Evolutionary conservation across 2,797 vertebrate species (phyloP).

Genomic region (Lophius americanus): DNA sequence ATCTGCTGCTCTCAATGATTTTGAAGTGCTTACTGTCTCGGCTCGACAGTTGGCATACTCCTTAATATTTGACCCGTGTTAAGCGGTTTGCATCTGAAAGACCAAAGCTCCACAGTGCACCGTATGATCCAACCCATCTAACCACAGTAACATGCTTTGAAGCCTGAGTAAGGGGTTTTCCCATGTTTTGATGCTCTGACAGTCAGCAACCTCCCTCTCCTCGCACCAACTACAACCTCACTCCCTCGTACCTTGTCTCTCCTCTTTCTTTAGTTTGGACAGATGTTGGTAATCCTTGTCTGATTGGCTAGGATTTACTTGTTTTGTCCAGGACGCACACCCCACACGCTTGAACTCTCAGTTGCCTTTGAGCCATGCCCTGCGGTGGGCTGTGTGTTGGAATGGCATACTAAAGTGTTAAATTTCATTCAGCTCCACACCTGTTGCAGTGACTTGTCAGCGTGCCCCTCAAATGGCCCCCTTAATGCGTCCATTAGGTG

Average conservation of each 20-base stretch:
- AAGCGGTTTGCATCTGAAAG: slow-evolving; percentile 40
- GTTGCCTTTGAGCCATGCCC: slow-evolving; percentile 61
- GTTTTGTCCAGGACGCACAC: slow-evolving; percentile 48
- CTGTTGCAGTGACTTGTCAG: slow-evolving; percentile 76
- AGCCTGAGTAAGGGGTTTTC: slow-evolving; percentile 74
- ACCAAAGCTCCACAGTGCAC: slow-evolving; percentile 16
- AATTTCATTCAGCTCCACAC: slow-evolving; percentile 81
- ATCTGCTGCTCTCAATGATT: slow-evolving; percentile 10
- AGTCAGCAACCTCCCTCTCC: slow-evolving; percentile 51
- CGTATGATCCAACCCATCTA: slow-evolving; percentile 64
- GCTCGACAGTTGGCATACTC: slow-evolving; percentile 32
- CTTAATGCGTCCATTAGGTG: slow-evolving; percentile 78
- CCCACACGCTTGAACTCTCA: slow-evolving; percentile 52
- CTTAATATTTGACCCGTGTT: slow-evolving; percentile 36
- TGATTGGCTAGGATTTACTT: slow-evolving; percentile 64
- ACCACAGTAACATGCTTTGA: slow-evolving; percentile 67
- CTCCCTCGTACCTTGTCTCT: slow-evolving; percentile 21
- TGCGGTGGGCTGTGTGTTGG: slow-evolving; percentile 52
- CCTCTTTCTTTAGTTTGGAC: slow-evolving; percentile 42
- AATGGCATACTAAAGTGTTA: slow-evolving; percentile 59
- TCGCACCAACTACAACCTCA: slow-evolving; percentile 22
- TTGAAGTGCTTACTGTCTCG: slow-evolving; percentile 10
- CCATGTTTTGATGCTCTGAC: slow-evolving; percentile 64
- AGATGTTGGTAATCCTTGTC: slow-evolving; percentile 74
- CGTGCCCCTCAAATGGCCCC: slow-evolving; percentile 61